Conservation (phyloP, 23 tunicate species). For the Clavelina lepadiformis region DNA sequence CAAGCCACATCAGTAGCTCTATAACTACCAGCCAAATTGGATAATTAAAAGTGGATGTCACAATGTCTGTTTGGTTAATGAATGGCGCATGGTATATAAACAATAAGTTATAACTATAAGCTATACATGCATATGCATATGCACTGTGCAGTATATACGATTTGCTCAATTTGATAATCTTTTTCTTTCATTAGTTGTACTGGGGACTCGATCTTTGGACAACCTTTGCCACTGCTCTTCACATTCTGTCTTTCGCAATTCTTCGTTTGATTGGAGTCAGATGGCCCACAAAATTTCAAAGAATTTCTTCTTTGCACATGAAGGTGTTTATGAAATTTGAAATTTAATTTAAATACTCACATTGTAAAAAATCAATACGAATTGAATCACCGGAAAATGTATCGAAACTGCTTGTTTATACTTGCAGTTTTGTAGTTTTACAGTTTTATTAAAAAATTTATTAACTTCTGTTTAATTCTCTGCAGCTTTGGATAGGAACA, state of each 20-base stretch:
- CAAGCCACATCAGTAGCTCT: too few relatives aligned
- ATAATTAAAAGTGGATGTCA: too few relatives aligned
- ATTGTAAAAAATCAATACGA: too few relatives aligned
- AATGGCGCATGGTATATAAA: background rate
- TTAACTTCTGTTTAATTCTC: background rate
- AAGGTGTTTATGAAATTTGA: too few relatives aligned
- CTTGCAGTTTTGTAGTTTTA: too few relatives aligned
- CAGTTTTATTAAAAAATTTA: too few relatives aligned
- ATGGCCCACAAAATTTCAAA: conserved; percentile 47
- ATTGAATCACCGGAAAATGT: too few relatives aligned
- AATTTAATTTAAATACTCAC: too few relatives aligned
- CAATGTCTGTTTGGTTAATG: too few relatives aligned
- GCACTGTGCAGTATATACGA: background rate
- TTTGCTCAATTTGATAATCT: background rate
- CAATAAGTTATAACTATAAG: background rate
- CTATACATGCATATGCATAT: background rate
- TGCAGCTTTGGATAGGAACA: conserved; percentile 11
- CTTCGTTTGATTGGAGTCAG: conserved; percentile 53
- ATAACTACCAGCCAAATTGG: too few relatives aligned
- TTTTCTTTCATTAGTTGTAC: conserved; percentile 34
- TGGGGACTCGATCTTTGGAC: conserved; percentile 76
- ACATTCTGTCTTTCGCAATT: conserved; percentile 63
- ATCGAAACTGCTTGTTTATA: too few relatives aligned
- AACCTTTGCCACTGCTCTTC: conserved; percentile 63
- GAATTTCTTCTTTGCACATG: conserved; percentile 26